Evolutionary conservation across 2,797 vertebrate genomes (phyloP).

Genomic region (Eulemur coronatus): DNA sequence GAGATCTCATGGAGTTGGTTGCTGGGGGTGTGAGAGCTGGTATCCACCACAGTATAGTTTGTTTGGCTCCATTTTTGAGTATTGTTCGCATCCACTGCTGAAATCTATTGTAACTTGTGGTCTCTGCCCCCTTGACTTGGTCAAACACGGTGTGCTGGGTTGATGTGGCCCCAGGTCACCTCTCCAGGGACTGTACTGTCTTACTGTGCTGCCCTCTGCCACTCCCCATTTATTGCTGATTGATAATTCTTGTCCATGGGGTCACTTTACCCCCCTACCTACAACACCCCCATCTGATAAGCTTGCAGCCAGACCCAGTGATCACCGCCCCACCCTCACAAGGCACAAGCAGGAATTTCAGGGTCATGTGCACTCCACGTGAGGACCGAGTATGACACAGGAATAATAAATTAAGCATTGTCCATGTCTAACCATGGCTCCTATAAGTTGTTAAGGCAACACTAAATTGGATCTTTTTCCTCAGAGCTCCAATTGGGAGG

Average conservation of each 20-base stretch:
- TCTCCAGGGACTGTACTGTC: neutral
- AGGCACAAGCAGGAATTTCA: neutral
- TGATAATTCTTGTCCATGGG: neutral
- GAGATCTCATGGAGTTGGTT: neutral
- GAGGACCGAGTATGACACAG: neutral
- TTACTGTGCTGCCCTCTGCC: neutral
- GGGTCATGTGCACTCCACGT: rapidly evolving
- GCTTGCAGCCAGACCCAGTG: neutral
- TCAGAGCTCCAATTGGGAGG: neutral
- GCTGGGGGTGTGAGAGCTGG: neutral
- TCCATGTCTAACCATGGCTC: neutral
- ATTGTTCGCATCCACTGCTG: neutral
- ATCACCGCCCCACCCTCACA: neutral
- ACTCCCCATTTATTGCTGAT: neutral
- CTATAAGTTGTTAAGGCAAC: neutral
- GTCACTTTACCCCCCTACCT: neutral
- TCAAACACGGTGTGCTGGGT: neutral
- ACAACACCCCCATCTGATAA: neutral
- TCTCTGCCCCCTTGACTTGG: neutral
- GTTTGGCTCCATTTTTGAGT: neutral
- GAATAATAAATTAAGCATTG: neutral
- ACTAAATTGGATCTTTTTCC: neutral
- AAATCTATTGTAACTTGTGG: neutral
- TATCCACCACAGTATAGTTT: neutral
- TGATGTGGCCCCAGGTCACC: neutral